phyloP scores from a whole-genome alignment of 1,140 invertebrate genomes.

The Delia radicum region DNA sequence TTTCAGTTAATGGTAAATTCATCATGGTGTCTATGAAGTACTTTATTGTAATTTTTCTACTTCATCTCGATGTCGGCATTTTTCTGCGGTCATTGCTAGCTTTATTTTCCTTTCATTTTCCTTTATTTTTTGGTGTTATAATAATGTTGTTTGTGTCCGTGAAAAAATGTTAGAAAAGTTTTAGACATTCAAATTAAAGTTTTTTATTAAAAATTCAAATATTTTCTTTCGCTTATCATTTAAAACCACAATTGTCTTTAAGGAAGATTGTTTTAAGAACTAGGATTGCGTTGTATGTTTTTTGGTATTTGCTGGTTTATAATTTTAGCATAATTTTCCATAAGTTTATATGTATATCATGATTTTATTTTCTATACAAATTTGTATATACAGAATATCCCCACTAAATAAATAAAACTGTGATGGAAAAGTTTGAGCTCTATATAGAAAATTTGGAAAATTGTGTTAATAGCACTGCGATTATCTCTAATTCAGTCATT shows the following conservation, averaged over 20 bases:
- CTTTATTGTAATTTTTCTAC: not conserved
- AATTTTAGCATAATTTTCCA: not conserved
- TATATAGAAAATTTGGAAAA: too few species aligned
- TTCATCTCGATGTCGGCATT: not conserved
- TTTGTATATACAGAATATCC: too few species aligned
- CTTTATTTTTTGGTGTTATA: not conserved
- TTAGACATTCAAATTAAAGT: slow-evolving; percentile 9
- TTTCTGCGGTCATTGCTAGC: not conserved
- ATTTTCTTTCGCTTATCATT: too few species aligned
- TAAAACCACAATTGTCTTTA: too few species aligned
- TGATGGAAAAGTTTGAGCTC: too few species aligned
- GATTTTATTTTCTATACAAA: not conserved
- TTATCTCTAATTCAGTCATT: too few species aligned
- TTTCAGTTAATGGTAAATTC: not conserved
- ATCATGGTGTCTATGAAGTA: not conserved
- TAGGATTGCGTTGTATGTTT: too few species aligned
- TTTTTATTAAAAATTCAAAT: not conserved
- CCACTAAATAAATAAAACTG: too few species aligned
- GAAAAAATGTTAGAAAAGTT: not conserved
- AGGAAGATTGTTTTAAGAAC: too few species aligned
- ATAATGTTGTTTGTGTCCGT: not conserved
- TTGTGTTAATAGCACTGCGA: too few species aligned
- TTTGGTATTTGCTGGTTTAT: too few species aligned
- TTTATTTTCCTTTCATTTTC: not conserved
- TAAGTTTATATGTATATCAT: not conserved